A percentile compares a stretch with the other conserved stretches of the same genome.
Evolutionary conservation across 2,113 vertebrate species (phyloP).

Genomic region (Nymphicus hollandicus): DNA sequence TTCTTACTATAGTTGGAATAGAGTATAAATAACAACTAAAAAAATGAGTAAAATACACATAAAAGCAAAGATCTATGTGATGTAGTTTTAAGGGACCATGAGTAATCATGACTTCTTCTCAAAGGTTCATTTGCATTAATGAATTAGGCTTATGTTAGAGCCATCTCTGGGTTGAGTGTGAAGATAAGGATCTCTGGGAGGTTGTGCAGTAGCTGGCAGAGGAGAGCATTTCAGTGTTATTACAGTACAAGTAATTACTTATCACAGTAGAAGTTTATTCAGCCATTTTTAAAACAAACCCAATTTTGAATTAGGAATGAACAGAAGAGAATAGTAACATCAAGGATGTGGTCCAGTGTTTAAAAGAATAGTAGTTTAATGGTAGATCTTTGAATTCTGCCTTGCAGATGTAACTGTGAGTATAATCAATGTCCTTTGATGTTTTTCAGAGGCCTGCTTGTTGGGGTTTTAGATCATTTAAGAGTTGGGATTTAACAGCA

Average conservation of each 20-base stretch:
- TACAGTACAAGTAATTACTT: not conserved
- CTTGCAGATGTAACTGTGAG: not conserved
- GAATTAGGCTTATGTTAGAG: not conserved
- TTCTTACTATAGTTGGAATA: not conserved
- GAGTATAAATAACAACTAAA: not conserved
- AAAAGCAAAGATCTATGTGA: not conserved
- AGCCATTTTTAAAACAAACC: not conserved
- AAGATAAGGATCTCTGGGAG: not conserved
- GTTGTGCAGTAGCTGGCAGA: not conserved
- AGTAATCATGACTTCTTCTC: not conserved
- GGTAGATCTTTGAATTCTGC: not conserved
- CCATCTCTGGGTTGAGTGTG: accelerated
- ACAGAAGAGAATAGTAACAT: not conserved
- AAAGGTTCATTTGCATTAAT: not conserved
- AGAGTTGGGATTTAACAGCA: not conserved
- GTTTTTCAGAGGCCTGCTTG: not conserved
- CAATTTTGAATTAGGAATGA: not conserved
- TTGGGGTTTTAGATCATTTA: not conserved
- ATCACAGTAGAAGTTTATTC: not conserved
- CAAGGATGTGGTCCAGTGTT: not conserved
- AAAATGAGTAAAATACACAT: not conserved
- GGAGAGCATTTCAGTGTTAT: not conserved
- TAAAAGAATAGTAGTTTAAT: not conserved
- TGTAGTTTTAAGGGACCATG: not conserved
- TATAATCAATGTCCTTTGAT: conserved; percentile 30